Evolutionary conservation across 2,888 invertebrate genomes (phyloP).

Genomic region (Phortica magna): DNA sequence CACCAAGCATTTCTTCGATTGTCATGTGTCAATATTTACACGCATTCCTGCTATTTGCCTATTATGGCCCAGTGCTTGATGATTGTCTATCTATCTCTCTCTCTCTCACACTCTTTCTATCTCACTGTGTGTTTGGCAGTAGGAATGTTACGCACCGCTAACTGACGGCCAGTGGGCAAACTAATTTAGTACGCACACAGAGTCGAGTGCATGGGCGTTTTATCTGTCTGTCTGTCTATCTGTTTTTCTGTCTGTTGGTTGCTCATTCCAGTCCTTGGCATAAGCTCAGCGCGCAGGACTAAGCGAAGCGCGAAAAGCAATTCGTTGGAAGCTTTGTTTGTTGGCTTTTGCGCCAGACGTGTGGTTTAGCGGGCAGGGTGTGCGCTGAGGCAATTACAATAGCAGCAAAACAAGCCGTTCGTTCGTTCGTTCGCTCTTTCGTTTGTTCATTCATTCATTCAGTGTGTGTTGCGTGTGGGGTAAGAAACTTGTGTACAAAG

Average conservation of each 20-base stretch:
- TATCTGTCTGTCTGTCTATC: slow-evolving; percentile 4
- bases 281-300: slow-evolving; percentile 49
- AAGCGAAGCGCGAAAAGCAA: slow-evolving; percentile 40
- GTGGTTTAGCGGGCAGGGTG: background rate
- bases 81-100: slow-evolving; percentile 44
- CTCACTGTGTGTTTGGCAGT: background rate
- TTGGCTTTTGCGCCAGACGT: slow-evolving; percentile 1
- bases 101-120: background rate
- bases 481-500: slow-evolving; percentile 17
- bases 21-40: slow-evolving; percentile 54
- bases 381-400: background rate
- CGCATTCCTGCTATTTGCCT: slow-evolving; percentile 54
- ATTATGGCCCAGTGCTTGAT: slow-evolving; percentile 59
- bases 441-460: no score
- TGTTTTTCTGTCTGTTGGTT: slow-evolving; percentile 30
- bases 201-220: background rate
- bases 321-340: slow-evolving; percentile 26
- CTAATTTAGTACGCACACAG: slow-evolving; percentile 63
- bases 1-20: background rate
- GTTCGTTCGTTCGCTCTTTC: background rate
- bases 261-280: slow-evolving; percentile 38
- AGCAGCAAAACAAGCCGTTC: background rate
- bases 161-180: slow-evolving; percentile 56
- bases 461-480: slow-evolving; percentile 20
- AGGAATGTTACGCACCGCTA: slow-evolving; percentile 52